Conservation (phyloP, 2,113 vertebrate genomes). For the Oncorhynchus kisutch region DNA sequence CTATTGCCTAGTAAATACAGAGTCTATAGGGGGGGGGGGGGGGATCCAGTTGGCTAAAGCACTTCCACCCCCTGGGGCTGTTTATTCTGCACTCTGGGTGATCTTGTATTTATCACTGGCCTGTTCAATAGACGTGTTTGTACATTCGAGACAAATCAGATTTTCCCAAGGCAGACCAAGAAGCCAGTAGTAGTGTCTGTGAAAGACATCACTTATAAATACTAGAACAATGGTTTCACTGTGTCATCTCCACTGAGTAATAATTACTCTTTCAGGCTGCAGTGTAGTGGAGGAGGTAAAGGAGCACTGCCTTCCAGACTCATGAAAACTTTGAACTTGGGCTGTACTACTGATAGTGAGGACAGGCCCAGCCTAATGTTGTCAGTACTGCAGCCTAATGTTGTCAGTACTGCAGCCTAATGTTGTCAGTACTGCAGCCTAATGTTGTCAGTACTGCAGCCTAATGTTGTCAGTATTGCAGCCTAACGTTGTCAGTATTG, state of each 20-base stretch:
- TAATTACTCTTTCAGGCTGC: constrained; percentile 22
- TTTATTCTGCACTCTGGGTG: constrained; percentile 9
- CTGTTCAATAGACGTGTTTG: not conserved
- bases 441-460: no score
- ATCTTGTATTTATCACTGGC: constrained; percentile 6
- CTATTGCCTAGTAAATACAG: no score
- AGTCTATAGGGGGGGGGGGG: no score
- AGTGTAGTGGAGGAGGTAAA: constrained; percentile 42
- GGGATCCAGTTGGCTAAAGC: no score
- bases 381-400: no score
- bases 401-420: no score
- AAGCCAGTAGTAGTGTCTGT: not conserved
- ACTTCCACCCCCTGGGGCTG: not conserved
- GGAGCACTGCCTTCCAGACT: constrained; percentile 17
- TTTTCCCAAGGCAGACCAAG: not conserved
- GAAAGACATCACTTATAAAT: constrained; percentile 20
- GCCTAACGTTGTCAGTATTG: no score
- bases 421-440: no score
- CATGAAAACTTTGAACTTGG: constrained; percentile 36
- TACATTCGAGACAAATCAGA: constrained; percentile 17
- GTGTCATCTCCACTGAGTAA: constrained; percentile 37
- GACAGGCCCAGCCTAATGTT: no score
- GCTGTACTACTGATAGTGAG: no score
- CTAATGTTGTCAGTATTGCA: no score
- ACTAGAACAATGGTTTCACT: constrained; percentile 19